phyloP scores from a whole-genome alignment of 2,888 invertebrate genomes.

The Idaea dimidiata region DNA sequence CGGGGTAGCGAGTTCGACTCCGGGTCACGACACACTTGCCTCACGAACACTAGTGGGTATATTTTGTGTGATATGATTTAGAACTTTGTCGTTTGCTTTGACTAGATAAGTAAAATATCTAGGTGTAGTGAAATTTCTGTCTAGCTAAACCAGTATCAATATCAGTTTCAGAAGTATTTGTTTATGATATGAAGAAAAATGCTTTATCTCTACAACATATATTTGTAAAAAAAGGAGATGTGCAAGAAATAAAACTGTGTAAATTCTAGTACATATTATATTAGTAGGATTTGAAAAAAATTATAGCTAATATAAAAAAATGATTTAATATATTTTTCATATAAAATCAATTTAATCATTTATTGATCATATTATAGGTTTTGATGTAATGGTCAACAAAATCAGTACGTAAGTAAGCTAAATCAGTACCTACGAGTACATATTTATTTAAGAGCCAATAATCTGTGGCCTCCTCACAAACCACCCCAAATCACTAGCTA shows the following conservation, averaged over 20 bases:
- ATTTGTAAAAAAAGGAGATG: too few species aligned
- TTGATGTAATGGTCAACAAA: neutral
- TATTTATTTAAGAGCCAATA: constrained; percentile 13
- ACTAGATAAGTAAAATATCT: neutral
- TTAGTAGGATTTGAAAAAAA: too few species aligned
- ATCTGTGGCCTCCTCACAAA: constrained; percentile 24
- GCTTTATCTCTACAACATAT: too few species aligned
- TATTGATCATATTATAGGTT: too few species aligned
- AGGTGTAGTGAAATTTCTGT: neutral
- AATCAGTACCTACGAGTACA: neutral
- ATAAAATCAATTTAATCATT: too few species aligned
- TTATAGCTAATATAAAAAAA: too few species aligned
- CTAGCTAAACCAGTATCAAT: neutral
- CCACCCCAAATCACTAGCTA: constrained; percentile 48
- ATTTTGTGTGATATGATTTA: neutral
- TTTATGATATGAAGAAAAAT: too few species aligned
- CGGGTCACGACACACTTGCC: neutral
- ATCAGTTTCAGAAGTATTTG: too few species aligned
- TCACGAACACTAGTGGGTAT: neutral
- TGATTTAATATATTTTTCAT: too few species aligned
- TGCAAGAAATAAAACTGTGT: too few species aligned
- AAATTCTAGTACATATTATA: too few species aligned
- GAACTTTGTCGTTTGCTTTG: neutral
- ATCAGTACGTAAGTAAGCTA: neutral
- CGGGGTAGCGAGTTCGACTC: neutral